These are phyloP conservation scores for Papilio elwesi DNA, from an alignment of 2,888 invertebrate species.

Conservation along the genomic window DNA sequence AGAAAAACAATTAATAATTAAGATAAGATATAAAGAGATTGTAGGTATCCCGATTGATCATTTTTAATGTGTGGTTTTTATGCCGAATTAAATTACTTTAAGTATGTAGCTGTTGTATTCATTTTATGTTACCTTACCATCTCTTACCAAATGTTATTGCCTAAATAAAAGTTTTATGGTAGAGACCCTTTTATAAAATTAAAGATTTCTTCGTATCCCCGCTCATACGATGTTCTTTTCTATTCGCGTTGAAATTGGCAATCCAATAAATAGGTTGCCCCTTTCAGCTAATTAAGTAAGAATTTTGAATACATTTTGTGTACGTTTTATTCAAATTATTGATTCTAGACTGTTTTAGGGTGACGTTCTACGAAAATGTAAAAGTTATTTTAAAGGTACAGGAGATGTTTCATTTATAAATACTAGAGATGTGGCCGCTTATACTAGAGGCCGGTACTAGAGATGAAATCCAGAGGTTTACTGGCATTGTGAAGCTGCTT, in stretches of 20 bases:
- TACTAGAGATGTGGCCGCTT: too few species aligned
- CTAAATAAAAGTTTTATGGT: slow-evolving; percentile 33
- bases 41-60: too few species aligned
- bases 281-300: not conserved
- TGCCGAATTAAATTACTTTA: slow-evolving; percentile 14
- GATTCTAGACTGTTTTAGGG: not conserved
- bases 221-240: slow-evolving; percentile 10
- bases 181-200: slow-evolving; percentile 36
- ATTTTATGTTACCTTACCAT: slow-evolving; percentile 8
- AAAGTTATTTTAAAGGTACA: too few species aligned
- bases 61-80: not conserved
- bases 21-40: too few species aligned
- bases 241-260: slow-evolving; percentile 12
- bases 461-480: too few species aligned
- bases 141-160: slow-evolving; percentile 24
- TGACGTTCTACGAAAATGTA: too few species aligned
- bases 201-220: slow-evolving; percentile 6
- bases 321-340: not conserved
- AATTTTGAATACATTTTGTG: not conserved
- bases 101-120: not conserved
- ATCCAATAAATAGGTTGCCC: not conserved
- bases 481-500: too few species aligned
- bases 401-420: too few species aligned
- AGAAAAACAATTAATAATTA: too few species aligned
- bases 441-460: too few species aligned